These are phyloP conservation scores for Chlorodrepanis virens DNA, from an alignment of 2,113 vertebrate genomes.

Conservation along the genomic window DNA sequence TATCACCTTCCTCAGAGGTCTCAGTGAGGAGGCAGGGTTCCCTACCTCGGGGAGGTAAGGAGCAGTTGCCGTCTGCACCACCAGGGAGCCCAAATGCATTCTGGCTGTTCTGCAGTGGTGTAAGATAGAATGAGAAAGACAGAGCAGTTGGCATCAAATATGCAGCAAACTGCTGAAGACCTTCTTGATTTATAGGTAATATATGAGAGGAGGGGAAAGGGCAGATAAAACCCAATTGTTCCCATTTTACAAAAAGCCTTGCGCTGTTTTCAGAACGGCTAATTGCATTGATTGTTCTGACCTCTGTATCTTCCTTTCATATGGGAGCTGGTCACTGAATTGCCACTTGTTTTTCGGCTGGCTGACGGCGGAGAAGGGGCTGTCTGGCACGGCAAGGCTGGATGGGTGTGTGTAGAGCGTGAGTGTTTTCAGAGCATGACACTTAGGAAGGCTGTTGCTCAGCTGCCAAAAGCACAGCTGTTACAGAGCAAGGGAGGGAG, in stretches of 20 bases:
- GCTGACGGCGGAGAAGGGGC: constrained; percentile 2
- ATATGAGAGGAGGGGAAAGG: neutral
- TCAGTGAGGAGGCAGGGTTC: neutral
- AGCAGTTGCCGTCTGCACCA: neutral
- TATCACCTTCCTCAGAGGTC: neutral
- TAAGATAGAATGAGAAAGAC: neutral
- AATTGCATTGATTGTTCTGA: neutral
- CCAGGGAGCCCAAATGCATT: neutral
- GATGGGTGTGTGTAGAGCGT: neutral
- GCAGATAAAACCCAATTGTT: neutral
- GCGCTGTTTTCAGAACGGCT: neutral
- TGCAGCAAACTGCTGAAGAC: neutral
- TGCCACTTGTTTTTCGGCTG: constrained; percentile 3
- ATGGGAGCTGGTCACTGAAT: constrained; percentile 5
- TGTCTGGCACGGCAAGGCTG: constrained; percentile 56
- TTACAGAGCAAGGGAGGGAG: neutral
- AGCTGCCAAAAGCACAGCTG: constrained; percentile 34
- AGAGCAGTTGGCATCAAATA: neutral
- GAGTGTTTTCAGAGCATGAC: constrained; percentile 38
- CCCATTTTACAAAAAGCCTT: neutral
- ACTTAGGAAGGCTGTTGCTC: constrained; percentile 32
- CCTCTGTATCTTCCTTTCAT: constrained; percentile 11
- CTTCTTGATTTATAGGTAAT: neutral
- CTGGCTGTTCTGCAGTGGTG: neutral
- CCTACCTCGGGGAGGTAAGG: constrained; percentile 19